These are phyloP conservation scores for Trichosurus vulpecula DNA, from an alignment of 2,797 vertebrate species.

Conservation along the genomic window DNA sequence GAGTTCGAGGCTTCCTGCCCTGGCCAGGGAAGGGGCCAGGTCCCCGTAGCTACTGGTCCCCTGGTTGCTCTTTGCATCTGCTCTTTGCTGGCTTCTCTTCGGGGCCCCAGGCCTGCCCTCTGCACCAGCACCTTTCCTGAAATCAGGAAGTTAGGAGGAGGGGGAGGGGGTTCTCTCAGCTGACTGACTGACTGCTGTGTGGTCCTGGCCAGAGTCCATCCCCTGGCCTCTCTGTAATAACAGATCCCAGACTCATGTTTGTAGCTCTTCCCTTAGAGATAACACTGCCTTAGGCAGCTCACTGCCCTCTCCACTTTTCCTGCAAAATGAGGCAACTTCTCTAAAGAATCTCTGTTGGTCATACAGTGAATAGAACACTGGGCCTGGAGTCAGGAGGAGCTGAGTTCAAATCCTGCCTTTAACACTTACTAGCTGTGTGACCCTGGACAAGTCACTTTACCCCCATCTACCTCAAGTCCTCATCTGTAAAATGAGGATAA, in stretches of 20 bases:
- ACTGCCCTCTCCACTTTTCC: not conserved
- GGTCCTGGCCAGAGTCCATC: conserved; percentile 14
- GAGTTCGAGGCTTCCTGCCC: not conserved
- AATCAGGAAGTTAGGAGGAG: conserved; percentile 8
- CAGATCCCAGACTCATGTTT: not conserved
- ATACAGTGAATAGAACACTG: not conserved
- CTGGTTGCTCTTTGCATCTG: not conserved
- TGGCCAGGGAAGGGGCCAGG: not conserved
- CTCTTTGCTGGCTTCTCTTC: not conserved
- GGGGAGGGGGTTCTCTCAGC: not conserved
- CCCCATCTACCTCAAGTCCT: not conserved
- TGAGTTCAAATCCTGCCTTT: not conserved
- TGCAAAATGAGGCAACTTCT: not conserved
- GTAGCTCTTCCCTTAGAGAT: not conserved
- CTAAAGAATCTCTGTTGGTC: not conserved
- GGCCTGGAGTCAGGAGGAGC: not conserved
- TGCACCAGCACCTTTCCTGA: conserved; percentile 3
- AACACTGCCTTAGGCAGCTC: not conserved
- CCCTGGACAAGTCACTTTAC: not conserved
- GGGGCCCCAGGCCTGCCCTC: conserved; percentile 2
- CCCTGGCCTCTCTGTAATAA: not conserved
- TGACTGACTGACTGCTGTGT: conserved; percentile 5
- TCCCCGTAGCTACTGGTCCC: not conserved
- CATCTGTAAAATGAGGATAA: no score
- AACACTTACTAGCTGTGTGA: not conserved